phyloP scores from a whole-genome alignment of 2,888 invertebrate genomes.

The Synanthedon formicaeformis region DNA sequence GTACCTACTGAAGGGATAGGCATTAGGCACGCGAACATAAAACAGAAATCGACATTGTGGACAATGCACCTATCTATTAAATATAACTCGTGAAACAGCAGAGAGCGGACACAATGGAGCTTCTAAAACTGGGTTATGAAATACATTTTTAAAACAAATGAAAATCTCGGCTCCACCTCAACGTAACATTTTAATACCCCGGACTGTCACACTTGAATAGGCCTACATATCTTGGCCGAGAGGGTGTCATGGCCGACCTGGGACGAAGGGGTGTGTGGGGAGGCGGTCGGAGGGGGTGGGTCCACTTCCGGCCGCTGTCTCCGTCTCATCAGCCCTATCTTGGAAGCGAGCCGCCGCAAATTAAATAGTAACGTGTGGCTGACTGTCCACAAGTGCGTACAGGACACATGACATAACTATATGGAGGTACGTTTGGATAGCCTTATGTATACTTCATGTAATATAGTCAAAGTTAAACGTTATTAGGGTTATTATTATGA shows the following conservation, averaged over 20 bases:
- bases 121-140: neutral
- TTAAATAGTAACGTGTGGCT: conserved; percentile 36
- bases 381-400: neutral
- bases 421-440: too few species aligned
- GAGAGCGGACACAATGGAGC: too few species aligned
- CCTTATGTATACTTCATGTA: too few species aligned
- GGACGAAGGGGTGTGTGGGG: neutral
- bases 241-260: conserved; percentile 10
- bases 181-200: conserved; percentile 23
- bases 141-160: conserved; percentile 3
- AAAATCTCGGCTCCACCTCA: conserved; percentile 10
- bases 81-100: too few species aligned
- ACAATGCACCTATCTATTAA: too few species aligned
- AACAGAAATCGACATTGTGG: too few species aligned
- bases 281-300: conserved; percentile 12
- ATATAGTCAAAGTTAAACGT: too few species aligned
- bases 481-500: too few species aligned
- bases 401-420: too few species aligned
- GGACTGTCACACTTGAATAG: conserved; percentile 42
- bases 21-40: too few species aligned
- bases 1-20: too few species aligned
- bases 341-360: conserved; percentile 53
- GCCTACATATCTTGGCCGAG: conserved; percentile 37
- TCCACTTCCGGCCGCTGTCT: conserved; percentile 59
- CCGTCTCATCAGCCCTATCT: conserved; percentile 65